A percentile compares a stretch with the other conserved stretches of the same genome.
Conservation (phyloP, 1,140 invertebrate genomes). For the Cataglyphis hispanica region DNA sequence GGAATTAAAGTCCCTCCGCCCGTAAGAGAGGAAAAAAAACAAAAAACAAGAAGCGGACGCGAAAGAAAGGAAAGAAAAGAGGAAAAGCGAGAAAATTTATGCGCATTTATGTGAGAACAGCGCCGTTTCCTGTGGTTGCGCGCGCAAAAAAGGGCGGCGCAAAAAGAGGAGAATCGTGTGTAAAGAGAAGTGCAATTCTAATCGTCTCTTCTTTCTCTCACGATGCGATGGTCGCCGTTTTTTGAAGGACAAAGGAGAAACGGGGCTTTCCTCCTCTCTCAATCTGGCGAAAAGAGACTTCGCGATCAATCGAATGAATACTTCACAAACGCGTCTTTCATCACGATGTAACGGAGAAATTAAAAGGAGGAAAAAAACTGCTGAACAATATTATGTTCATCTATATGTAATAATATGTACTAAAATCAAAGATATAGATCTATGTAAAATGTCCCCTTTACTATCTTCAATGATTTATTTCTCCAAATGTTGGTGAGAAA, state of each 20-base stretch:
- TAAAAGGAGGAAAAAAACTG: too few species aligned
- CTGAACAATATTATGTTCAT: too few species aligned
- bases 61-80: neutral
- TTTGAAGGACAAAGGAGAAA: constrained; percentile 40
- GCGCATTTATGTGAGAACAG: constrained; percentile 61
- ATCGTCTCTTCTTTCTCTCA: constrained; percentile 29
- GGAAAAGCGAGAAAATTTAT: constrained; percentile 46
- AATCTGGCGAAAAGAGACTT: constrained; percentile 23
- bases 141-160: neutral
- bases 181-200: constrained; percentile 51
- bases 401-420: too few species aligned
- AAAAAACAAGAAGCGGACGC: constrained; percentile 2
- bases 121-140: constrained; percentile 49
- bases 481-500: too few species aligned
- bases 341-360: constrained; percentile 9
- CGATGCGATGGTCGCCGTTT: constrained; percentile 55
- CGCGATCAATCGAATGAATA: constrained; percentile 33
- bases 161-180: constrained; percentile 20
- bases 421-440: too few species aligned
- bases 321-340: neutral
- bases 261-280: constrained; percentile 12
- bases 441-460: too few species aligned
- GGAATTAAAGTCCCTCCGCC: constrained; percentile 66
- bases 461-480: too few species aligned
- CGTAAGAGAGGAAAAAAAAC: neutral